phyloP scores from a whole-genome alignment of 2,888 invertebrate genomes.

The Ctena decussata region DNA sequence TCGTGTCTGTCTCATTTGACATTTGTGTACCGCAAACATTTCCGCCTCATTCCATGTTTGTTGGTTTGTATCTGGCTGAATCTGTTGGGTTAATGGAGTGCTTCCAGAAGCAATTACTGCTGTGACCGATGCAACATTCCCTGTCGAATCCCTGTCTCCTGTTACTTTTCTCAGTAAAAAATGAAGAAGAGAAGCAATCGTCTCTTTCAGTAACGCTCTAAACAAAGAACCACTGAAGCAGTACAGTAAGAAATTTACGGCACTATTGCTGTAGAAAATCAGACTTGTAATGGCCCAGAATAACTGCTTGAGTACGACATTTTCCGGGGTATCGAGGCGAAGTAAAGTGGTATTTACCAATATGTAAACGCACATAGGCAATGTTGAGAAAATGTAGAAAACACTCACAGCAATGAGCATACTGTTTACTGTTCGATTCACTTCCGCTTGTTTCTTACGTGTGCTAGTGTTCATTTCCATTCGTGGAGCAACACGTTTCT shows the following conservation, averaged over 20 bases:
- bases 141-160: background rate
- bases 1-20: too few species aligned
- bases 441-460: background rate
- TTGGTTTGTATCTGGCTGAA: too few species aligned
- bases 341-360: background rate
- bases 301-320: background rate
- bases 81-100: too few species aligned
- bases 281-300: slow-evolving; percentile 11
- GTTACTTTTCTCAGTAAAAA: background rate
- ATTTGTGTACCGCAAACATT: too few species aligned
- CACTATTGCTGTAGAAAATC: background rate
- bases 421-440: background rate
- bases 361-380: background rate
- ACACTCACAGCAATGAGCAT: background rate
- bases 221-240: slow-evolving; percentile 10
- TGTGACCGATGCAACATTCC: too few species aligned
- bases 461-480: background rate
- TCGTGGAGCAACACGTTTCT: background rate
- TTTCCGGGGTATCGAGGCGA: background rate
- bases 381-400: background rate
- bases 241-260: background rate
- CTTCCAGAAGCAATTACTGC: background rate
- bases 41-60: too few species aligned
- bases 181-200: background rate
- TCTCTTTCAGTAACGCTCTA: background rate